phyloP scores from a whole-genome alignment of 2,888 invertebrate species.

The Escarpia spicata region DNA sequence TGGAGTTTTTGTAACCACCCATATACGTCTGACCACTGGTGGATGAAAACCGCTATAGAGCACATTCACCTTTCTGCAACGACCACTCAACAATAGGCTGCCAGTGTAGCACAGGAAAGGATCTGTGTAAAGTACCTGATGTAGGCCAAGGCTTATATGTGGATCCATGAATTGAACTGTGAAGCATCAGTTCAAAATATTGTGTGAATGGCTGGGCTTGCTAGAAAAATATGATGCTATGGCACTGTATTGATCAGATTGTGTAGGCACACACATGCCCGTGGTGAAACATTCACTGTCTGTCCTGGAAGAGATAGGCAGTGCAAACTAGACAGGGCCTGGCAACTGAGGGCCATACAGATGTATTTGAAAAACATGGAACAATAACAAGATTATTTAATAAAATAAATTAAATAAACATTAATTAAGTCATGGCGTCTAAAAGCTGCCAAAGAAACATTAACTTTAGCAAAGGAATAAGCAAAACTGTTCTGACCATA shows the following conservation, averaged over 20 bases:
- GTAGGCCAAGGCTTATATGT: too few relatives aligned
- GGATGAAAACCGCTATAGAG: too few relatives aligned
- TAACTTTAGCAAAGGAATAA: not conserved
- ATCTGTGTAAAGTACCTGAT: too few relatives aligned
- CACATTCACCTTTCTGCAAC: too few relatives aligned
- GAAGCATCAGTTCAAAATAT: too few relatives aligned
- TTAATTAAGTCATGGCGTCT: not conserved
- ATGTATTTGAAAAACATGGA: not conserved
- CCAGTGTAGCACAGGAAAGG: too few relatives aligned
- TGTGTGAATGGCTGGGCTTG: too few relatives aligned
- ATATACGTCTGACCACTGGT: not conserved
- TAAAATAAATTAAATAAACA: not conserved
- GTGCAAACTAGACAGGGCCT: not conserved
- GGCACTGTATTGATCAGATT: too few relatives aligned
- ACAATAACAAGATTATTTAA: not conserved
- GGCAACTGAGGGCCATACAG: not conserved
- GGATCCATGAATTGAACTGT: too few relatives aligned
- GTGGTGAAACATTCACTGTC: not conserved
- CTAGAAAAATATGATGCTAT: too few relatives aligned
- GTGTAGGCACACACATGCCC: too few relatives aligned
- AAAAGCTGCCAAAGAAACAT: not conserved
- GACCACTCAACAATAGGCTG: too few relatives aligned
- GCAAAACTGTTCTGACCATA: not conserved
- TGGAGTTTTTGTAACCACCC: not conserved
- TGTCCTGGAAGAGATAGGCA: not conserved